phyloP scores from a whole-genome alignment of 2,797 vertebrate species.

The Epinephelus awoara region DNA sequence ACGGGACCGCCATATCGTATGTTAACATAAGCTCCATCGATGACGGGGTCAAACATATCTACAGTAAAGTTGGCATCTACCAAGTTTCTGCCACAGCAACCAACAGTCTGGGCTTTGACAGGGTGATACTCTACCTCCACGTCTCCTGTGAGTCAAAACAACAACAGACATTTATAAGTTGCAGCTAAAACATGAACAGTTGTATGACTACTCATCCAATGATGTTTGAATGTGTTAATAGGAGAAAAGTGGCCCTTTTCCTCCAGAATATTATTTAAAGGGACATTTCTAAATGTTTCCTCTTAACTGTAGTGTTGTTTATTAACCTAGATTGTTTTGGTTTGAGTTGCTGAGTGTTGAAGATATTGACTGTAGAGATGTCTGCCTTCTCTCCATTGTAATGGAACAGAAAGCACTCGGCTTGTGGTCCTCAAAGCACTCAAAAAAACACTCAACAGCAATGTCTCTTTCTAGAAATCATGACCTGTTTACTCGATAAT shows the following conservation, averaged over 20 bases:
- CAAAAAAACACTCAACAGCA: no score
- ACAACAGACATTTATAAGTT: background rate
- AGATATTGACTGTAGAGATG: no score
- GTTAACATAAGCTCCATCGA: constrained; percentile 94
- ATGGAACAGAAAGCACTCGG: no score
- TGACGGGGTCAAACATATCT: constrained; percentile 92
- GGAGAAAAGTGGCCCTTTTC: background rate
- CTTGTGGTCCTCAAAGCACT: no score
- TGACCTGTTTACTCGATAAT: no score
- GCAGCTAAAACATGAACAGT: background rate
- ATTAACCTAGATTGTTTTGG: no score
- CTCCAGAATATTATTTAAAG: background rate
- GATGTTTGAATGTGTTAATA: background rate
- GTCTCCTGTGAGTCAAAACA: constrained; percentile 87
- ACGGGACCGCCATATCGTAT: constrained; percentile 91
- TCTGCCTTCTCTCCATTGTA: no score
- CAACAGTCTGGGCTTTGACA: constrained; percentile 88
- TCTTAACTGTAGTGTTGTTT: no score
- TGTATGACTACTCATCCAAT: background rate
- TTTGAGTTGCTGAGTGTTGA: no score
- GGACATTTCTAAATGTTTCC: no score
- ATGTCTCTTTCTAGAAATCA: no score
- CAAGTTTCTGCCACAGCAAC: constrained; percentile 90
- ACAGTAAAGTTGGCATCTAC: constrained; percentile 93
- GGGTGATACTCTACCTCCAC: constrained; percentile 91